A percentile compares a stretch with the other conserved stretches of the same genome.
These are phyloP conservation scores for Pterostichus madidus DNA, from an alignment of 2,888 invertebrate species.

Conservation along the genomic window DNA sequence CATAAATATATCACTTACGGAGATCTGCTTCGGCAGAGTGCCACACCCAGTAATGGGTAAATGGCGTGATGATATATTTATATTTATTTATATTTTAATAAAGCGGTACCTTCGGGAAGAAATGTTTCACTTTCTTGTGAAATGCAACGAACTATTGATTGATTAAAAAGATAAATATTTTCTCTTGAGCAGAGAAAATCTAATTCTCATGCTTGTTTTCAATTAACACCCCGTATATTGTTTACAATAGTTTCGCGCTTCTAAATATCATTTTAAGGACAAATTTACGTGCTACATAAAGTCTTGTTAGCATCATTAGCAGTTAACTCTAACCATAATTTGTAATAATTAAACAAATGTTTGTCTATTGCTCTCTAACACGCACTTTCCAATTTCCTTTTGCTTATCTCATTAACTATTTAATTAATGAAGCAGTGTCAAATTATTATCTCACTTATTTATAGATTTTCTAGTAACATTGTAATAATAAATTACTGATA, in stretches of 20 bases:
- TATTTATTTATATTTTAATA: too few species aligned
- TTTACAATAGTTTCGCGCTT: background rate
- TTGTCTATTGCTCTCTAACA: constrained; percentile 6
- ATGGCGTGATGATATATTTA: too few species aligned
- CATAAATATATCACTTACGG: too few species aligned
- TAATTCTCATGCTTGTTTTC: too few species aligned
- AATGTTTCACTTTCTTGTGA: too few species aligned
- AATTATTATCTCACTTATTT: constrained; percentile 31
- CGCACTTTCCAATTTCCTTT: constrained; percentile 29
- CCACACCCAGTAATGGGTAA: too few species aligned
- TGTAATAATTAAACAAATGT: constrained; percentile 22
- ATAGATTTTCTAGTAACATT: constrained; percentile 17
- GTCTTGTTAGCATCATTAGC: background rate
- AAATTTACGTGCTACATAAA: background rate
- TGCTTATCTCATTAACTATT: background rate
- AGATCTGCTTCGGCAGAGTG: too few species aligned
- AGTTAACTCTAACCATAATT: background rate
- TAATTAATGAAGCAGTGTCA: constrained; percentile 23
- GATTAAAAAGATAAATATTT: too few species aligned
- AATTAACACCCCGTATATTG: too few species aligned
- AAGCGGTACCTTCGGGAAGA: too few species aligned
- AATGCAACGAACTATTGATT: too few species aligned
- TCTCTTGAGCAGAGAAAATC: too few species aligned
- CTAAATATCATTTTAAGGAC: background rate
- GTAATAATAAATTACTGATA: background rate